These are phyloP conservation scores for Neoaliturus tenellus DNA, from an alignment of 2,888 invertebrate species.

Conservation along the genomic window DNA sequence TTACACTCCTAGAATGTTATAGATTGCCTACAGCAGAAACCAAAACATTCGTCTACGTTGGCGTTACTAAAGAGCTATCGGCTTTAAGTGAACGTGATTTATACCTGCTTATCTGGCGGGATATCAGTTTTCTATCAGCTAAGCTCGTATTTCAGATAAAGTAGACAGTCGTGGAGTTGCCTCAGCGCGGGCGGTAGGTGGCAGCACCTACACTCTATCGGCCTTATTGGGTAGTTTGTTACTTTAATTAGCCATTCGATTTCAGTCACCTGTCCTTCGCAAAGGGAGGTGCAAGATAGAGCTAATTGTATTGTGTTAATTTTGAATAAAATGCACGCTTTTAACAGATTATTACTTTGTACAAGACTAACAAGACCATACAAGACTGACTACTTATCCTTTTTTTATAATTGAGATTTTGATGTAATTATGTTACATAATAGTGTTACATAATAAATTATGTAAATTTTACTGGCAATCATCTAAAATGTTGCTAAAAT, in stretches of 20 bases:
- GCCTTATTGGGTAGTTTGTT: background rate
- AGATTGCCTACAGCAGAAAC: too few relatives aligned
- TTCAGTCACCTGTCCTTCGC: background rate
- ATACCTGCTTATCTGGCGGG: background rate
- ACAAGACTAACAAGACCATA: too few relatives aligned
- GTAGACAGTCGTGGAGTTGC: background rate
- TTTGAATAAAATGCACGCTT: too few relatives aligned
- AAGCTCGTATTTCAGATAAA: conserved; percentile 13
- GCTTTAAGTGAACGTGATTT: conserved; percentile 4
- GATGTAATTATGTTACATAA: too few relatives aligned
- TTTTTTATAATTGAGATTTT: too few relatives aligned
- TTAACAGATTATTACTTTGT: too few relatives aligned
- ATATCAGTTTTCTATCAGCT: background rate
- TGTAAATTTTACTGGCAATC: too few relatives aligned
- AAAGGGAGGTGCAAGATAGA: background rate
- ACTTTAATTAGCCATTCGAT: background rate
- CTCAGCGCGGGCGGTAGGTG: background rate
- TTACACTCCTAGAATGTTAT: too few relatives aligned
- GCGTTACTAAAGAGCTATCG: background rate
- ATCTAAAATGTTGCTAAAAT: too few relatives aligned
- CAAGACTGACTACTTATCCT: too few relatives aligned
- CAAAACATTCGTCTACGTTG: background rate
- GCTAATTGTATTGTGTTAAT: too few relatives aligned
- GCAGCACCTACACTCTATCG: background rate
- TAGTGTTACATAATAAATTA: too few relatives aligned